These are phyloP conservation scores for Hirudinaria manillensis DNA, from an alignment of 2,888 invertebrate species.

Conservation along the genomic window DNA sequence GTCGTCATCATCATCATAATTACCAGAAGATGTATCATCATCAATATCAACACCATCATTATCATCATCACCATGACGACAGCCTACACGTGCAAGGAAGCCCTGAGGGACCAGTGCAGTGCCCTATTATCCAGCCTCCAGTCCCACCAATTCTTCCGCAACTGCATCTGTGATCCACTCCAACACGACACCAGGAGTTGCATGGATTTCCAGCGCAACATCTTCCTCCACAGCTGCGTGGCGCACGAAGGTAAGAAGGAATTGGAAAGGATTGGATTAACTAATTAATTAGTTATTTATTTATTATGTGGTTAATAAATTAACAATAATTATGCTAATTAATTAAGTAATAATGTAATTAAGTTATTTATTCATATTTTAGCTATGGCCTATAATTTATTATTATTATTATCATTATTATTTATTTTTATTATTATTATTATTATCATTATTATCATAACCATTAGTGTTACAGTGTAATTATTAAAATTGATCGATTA, in stretches of 20 bases:
- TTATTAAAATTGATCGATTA: no score
- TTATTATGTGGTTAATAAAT: no score
- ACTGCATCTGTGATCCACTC: constrained; percentile 32
- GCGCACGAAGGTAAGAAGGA: constrained; percentile 2
- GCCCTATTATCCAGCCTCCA: constrained; percentile 31
- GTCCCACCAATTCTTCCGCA: constrained; percentile 28
- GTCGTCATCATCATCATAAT: constrained; percentile 19
- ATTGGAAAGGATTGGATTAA: background rate
- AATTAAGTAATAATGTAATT: no score
- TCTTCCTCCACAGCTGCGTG: constrained; percentile 34
- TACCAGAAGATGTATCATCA: constrained; percentile 2
- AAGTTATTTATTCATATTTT: no score
- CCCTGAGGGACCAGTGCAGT: constrained; percentile 29
- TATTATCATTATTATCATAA: no score
- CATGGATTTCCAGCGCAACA: constrained; percentile 22
- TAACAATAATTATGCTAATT: no score
- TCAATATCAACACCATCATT: constrained; percentile 9
- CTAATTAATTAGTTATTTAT: no score
- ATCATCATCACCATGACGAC: constrained; percentile 19
- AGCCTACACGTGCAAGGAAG: constrained; percentile 31
- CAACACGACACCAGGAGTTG: constrained; percentile 23
- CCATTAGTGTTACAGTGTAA: no score
- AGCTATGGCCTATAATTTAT: no score
- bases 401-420: no score
- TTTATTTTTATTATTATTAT: no score